Evolutionary conservation across 2,113 vertebrate species (phyloP).

Genomic region (Chaenogobius annularis): DNA sequence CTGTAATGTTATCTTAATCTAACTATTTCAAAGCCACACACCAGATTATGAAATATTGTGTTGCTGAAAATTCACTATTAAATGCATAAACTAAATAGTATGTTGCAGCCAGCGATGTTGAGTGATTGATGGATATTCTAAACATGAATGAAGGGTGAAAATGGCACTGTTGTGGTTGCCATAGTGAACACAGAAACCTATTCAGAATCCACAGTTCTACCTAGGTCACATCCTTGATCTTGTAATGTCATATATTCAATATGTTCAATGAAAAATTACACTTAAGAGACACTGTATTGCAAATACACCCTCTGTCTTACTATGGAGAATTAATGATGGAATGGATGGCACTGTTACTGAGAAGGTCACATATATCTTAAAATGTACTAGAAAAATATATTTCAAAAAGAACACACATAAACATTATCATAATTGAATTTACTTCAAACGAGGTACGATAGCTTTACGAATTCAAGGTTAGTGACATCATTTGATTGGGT

Average conservation of each 20-base stretch:
- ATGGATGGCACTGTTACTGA: background rate
- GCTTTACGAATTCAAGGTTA: background rate
- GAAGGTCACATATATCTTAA: too few species aligned
- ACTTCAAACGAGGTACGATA: background rate
- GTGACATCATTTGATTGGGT: background rate
- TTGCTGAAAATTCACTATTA: too few species aligned
- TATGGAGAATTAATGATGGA: background rate
- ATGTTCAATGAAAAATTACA: background rate
- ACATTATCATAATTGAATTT: too few species aligned
- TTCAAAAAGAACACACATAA: too few species aligned
- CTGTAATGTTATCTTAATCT: too few species aligned
- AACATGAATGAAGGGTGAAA: slow-evolving; percentile 17
- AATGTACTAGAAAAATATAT: too few species aligned
- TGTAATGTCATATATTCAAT: background rate
- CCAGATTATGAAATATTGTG: too few species aligned
- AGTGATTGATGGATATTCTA: too few species aligned
- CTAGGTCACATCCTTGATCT: slow-evolving; percentile 15
- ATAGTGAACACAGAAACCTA: slow-evolving; percentile 42
- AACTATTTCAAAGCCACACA: too few species aligned
- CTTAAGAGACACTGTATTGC: too few species aligned
- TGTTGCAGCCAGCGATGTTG: too few species aligned
- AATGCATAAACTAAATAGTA: too few species aligned
- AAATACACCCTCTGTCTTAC: background rate
- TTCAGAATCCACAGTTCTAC: background rate
- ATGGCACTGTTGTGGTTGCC: slow-evolving; percentile 42